Conservation (phyloP, 2,888 invertebrate species). For the Hyalella azteca region DNA sequence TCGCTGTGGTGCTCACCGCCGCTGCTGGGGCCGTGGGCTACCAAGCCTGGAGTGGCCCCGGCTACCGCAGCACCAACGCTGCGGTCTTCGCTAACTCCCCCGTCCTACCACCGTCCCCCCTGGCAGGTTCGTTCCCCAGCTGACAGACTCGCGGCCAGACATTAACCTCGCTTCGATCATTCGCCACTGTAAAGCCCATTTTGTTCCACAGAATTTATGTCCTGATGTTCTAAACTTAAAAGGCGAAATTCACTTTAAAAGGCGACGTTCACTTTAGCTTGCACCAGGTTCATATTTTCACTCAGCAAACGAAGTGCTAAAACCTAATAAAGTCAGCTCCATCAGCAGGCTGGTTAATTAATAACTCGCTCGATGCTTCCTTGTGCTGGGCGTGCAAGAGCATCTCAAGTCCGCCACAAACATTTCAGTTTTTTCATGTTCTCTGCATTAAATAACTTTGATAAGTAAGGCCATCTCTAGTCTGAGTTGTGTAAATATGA, state of each 20-base stretch:
- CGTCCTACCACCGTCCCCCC: not conserved
- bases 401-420: not conserved
- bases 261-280: not conserved
- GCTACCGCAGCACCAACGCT: not conserved
- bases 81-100: slow-evolving; percentile 14
- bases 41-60: slow-evolving; percentile 16
- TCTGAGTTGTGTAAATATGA: not conserved
- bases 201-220: not conserved
- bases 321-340: too few relatives aligned
- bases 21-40: slow-evolving; percentile 17
- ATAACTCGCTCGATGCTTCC: too few relatives aligned
- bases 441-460: not conserved
- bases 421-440: not conserved
- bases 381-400: not conserved
- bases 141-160: not conserved
- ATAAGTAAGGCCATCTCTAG: not conserved
- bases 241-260: not conserved
- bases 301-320: too few relatives aligned
- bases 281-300: too few relatives aligned
- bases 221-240: not conserved
- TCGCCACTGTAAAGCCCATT: not conserved
- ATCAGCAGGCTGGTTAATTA: too few relatives aligned
- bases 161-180: not conserved
- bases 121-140: not conserved
- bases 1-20: slow-evolving; percentile 19